phyloP scores from a whole-genome alignment of 2,113 vertebrate species.

The Sterna hirundo region DNA sequence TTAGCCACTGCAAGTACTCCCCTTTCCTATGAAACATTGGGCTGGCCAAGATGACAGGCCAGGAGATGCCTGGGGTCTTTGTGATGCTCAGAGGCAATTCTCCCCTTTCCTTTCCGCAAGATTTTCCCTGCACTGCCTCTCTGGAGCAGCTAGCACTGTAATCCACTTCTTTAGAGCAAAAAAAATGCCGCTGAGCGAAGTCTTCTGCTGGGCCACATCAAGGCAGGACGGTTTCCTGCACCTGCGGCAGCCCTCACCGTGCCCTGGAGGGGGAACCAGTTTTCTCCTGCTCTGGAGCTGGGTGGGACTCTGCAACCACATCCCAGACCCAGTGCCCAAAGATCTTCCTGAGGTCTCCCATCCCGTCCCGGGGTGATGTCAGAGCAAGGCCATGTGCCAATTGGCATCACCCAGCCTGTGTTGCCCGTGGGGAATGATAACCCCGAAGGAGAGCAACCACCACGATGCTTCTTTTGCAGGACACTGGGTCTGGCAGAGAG shows the following conservation, averaged over 20 bases:
- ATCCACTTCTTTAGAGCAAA: not conserved
- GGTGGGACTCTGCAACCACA: not conserved
- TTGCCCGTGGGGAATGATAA: not conserved
- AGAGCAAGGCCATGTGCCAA: accelerated
- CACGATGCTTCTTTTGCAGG: not conserved
- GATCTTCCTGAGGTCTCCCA: not conserved
- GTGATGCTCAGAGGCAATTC: not conserved
- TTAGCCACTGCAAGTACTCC: not conserved
- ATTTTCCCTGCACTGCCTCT: not conserved
- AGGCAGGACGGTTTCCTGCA: not conserved
- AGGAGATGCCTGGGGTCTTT: not conserved
- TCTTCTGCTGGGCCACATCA: not conserved
- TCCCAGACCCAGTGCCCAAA: not conserved
- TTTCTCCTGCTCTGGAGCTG: not conserved
- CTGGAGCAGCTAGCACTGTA: not conserved
- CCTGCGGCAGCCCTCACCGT: not conserved
- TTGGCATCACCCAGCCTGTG: not conserved
- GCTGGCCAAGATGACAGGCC: not conserved
- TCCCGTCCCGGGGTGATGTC: not conserved
- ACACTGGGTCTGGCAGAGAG: not conserved
- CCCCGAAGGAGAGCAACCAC: not conserved
- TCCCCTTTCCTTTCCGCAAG: not conserved
- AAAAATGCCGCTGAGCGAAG: not conserved
- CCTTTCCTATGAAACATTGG: not conserved
- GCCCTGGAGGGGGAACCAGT: not conserved